Evolutionary conservation across 2,113 vertebrate species (phyloP), one percentile per base, ranked within the genome.

Genomic region (Hymenochirus boettgeri): DNA sequence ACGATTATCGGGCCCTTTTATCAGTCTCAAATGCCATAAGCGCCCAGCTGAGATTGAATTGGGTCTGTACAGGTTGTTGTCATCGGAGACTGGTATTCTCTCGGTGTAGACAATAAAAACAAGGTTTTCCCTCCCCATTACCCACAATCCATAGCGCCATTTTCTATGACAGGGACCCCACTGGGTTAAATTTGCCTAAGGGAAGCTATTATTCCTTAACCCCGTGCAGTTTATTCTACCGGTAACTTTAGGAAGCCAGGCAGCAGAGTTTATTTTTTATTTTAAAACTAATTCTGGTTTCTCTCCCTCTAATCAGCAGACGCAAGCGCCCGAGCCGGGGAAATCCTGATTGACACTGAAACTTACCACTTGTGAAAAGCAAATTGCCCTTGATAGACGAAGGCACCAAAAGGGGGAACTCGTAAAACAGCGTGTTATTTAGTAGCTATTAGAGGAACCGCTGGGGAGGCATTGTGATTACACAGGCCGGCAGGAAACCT

Each of bases 211-310:
- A 12, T 35, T 7, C 9, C 3, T 35, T 35, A 35, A 35, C 50
- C 15, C 50, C 5, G 5, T 26, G 24, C 31, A 81, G 91, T 85
- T 79, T 89, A 88, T 82, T 84, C 33, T 81, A 70, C n/a, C n/a
- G n/a, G 90, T 88, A 91, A 90, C 92, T 92, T 96, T 90, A 97
- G n/a, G 93, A 97, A 93, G 93, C 92, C 86, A 29, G 83, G 85
- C 93, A 94, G 95, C 93, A 94, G 95, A 95, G 94, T 92, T 93
- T 90, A 88, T 92, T 93, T 94, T 87, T 95, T 94, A 93, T 96
- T 96, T 97, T 92, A 96, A 93, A 93, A 90, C 91, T 95, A 93
- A 96, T 96, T 94, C 95, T 90, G 92, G 92, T 93, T 89, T 90
- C 86, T 91, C 82, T 1, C 90, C 95, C 94, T 96, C 93, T 97